A percentile compares a stretch with the other conserved stretches of the same genome.
Conservation (phyloP, 2,113 vertebrate genomes). For the Sclerurus mexicanus region DNA sequence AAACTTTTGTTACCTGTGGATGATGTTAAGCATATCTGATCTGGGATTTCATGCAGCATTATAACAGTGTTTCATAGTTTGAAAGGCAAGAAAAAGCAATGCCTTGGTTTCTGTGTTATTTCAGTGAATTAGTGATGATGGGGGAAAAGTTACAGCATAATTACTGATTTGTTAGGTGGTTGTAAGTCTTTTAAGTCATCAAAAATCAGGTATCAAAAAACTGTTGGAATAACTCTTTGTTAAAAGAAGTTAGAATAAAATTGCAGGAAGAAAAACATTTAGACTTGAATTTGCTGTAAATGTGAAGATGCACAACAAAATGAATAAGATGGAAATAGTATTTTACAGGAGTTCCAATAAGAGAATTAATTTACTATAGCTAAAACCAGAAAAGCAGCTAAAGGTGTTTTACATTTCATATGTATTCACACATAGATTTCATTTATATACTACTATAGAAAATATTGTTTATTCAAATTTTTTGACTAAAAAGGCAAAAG, state of each 20-base stretch:
- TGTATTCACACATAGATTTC: background rate
- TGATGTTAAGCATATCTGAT: background rate
- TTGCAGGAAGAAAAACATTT: background rate
- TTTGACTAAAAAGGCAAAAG: background rate
- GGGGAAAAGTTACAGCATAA: background rate
- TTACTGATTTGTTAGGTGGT: background rate
- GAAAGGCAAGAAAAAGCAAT: background rate
- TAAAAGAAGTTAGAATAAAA: background rate
- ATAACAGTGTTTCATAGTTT: background rate
- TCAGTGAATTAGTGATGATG: background rate
- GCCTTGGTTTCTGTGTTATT: background rate
- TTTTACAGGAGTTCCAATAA: background rate
- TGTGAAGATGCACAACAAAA: background rate
- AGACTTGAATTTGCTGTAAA: background rate
- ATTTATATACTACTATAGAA: background rate
- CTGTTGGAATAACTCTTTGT: background rate
- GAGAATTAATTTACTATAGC: background rate
- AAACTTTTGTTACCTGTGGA: background rate
- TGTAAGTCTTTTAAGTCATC: background rate
- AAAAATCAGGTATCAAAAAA: background rate
- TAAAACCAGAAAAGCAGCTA: background rate
- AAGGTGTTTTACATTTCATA: background rate
- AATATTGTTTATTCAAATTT: background rate
- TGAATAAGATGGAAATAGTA: background rate
- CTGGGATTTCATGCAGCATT: background rate